Evolutionary conservation across 1,140 invertebrate genomes (phyloP), one percentile per base, ranked within the genome.

Genomic region (Theocolax elegans): DNA sequence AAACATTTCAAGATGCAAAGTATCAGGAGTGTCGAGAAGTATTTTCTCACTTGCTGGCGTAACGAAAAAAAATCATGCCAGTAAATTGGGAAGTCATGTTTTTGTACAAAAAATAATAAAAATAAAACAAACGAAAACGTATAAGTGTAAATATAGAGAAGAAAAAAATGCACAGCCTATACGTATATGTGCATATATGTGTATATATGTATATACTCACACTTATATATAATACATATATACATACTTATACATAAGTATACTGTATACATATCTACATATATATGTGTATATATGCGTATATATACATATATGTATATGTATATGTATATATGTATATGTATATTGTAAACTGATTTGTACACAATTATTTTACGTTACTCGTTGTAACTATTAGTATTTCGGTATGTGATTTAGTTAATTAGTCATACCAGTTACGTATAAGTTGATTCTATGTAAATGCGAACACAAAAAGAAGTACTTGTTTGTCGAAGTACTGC

Each of bases 401-500:
- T 81, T 77, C 73, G 78, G 77, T 78, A 82, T 82, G 78, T 81
- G 80, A 81, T 82, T 78, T 78, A 79, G 75, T 79, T 80, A 62
- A 73, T 72, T 75, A 71, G 51, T 70, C 60, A 64, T 70, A 70
- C 68, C 68, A 64, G 35, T 42, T 70, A 62, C 42, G 8, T 48
- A 64, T 64, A 70, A 58, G 68, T 70, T 70, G 29, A 49, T 46
- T 63, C 38, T 42, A 54, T 69, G 58, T 63, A 63, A 69, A 63
- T 69, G 58, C 44, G 38, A 63, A 46, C 59, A 56, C 48, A 46
- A 48, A 53, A 23, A n/a, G n/a, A n/a, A 48, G 60, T 70, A 70
- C 68, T 70, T 70, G 68, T n/a, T 64, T 70, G 42, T 63, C 49
- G 27, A 56, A 58, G 60, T 70, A 70, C 68, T 64, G 51, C 60